Evolutionary conservation across 2,113 vertebrate species (phyloP).

Genomic region (Dicrurus megarhynchus): DNA sequence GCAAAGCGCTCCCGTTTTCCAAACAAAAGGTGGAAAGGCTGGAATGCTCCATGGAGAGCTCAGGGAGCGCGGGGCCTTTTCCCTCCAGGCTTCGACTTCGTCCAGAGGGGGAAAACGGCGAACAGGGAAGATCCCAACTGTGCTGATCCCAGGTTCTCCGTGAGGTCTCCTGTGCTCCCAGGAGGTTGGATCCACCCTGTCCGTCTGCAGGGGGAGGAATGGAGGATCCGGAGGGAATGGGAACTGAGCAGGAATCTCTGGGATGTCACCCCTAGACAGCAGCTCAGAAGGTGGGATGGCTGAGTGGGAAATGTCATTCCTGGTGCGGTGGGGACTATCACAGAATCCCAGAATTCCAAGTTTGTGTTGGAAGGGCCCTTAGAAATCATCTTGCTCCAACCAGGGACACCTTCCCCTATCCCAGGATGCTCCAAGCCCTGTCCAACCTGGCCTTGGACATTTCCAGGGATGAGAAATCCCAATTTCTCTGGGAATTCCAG

Average conservation of each 20-base stretch:
- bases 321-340: not conserved
- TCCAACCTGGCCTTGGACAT: not conserved
- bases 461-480: not conserved
- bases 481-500: no score
- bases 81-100: not conserved
- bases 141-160: not conserved
- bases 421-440: accelerated
- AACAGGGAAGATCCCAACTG: accelerated
- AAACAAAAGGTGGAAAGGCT: constrained; percentile 7
- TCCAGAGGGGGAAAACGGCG: not conserved
- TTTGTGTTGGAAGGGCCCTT: not conserved
- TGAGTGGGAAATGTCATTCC: not conserved
- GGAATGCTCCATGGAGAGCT: not conserved
- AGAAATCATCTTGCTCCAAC: not conserved
- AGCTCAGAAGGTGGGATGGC: not conserved
- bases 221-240: accelerated
- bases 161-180: not conserved
- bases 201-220: not conserved
- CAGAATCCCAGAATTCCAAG: not conserved
- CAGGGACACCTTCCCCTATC: not conserved
- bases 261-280: not conserved
- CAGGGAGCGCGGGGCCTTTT: not conserved
- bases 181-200: accelerated
- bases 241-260: not conserved
- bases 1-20: constrained; percentile 10